A percentile compares a stretch with the other conserved stretches of the same genome.
phyloP scores from a whole-genome alignment of 2,888 invertebrate genomes.

The Drosophila imparisetae region DNA sequence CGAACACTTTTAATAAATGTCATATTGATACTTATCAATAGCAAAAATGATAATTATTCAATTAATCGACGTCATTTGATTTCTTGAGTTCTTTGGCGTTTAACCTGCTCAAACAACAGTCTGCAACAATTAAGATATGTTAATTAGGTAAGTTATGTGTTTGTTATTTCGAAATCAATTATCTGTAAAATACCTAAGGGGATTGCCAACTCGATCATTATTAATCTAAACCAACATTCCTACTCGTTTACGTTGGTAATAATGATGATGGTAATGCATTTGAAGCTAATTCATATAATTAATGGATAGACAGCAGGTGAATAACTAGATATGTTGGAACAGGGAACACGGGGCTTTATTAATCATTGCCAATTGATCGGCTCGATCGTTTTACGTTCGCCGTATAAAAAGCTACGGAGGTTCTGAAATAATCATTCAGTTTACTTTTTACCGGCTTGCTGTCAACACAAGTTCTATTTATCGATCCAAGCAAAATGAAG shows the following conservation, averaged over 20 bases:
- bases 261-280: conserved; percentile 17
- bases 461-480: conserved; percentile 34
- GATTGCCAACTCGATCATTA: background rate
- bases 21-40: background rate
- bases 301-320: conserved; percentile 54
- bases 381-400: conserved; percentile 2
- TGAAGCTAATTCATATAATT: conserved; percentile 50
- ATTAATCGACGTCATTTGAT: conserved; percentile 9
- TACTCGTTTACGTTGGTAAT: background rate
- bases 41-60: conserved; percentile 4
- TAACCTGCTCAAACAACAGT: conserved; percentile 40
- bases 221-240: background rate
- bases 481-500: conserved; percentile 64
- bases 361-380: conserved; percentile 26
- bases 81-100: conserved; percentile 39
- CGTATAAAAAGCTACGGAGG: conserved; percentile 66
- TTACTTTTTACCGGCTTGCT: conserved; percentile 34
- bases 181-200: background rate
- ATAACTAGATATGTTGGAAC: conserved; percentile 14
- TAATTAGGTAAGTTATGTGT: background rate
- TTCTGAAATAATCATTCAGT: conserved; percentile 55
- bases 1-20: background rate
- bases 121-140: background rate
- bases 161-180: background rate
- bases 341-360: conserved; percentile 23